Base-by-base conservation (phyloP, 2,888 invertebrate genomes). In the Synanthedon vespiformis region DNA sequence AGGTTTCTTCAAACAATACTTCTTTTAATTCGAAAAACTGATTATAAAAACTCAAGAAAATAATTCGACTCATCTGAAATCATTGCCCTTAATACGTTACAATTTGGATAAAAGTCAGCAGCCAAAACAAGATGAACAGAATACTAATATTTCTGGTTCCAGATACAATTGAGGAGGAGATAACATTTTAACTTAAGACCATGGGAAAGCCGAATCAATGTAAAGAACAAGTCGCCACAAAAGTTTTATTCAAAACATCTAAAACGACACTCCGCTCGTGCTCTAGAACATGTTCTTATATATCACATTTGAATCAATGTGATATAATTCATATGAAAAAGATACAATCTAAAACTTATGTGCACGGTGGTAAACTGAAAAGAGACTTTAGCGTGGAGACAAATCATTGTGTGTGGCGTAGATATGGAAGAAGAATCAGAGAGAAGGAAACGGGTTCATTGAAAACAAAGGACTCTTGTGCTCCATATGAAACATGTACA, bases 301-400 rank as follows among this genome's bases (percentile, higher is more conserved):
- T 61, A 1, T 76, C 77, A 1, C 75, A 74, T 40, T 55, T 64
- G 5, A 64, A 60, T 40, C 64, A 70, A 58, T 74, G 67, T 48
- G 65, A 66, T 1, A 61, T 74, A 2, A 27, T 65, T 11, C 65
- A 68, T 48, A 55, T 75, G 3, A 77, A 70, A 53, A 75, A 68
- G 52, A 71, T 70, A 47, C 47, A 64, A 18, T 68, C 71, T 13
- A 61, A 63, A 47, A 59, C 57, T 4, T 64, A 64, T 6, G 8
- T 18, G 18, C 11, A 48, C 1, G 16, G 48, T 18, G 18, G 18
- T 12, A 48, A 52, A 40, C 6, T 71, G 0, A 84, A 78, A 64
- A 70, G 73, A 58, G 83, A 86, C 58, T 60, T 82, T 0, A 77
- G 85, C 52, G 60, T 82, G 6, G 86, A 82, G 66, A 86, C 86